These are phyloP conservation scores for Graptemys geographica DNA, from an alignment of 2,797 vertebrate genomes.

Conservation along the genomic window DNA sequence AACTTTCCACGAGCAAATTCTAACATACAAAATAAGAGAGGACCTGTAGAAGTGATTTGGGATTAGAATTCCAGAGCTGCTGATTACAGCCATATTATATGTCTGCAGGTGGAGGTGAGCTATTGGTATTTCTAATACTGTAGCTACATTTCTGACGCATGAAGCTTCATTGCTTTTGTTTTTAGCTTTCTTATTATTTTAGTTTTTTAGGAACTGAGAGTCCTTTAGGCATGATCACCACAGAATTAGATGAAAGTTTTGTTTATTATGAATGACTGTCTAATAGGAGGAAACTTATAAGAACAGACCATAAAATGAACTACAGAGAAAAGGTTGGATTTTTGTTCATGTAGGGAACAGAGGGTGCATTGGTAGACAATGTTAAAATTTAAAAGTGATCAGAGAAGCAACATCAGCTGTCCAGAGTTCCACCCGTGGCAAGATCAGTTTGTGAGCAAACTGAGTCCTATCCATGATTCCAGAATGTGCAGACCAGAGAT, in stretches of 20 bases:
- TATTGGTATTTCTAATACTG: background rate
- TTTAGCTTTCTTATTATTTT: background rate
- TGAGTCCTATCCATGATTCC: no score
- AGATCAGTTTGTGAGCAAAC: no score
- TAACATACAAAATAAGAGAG: background rate
- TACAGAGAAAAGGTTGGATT: rapidly evolving
- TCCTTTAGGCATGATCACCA: background rate
- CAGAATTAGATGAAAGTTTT: background rate
- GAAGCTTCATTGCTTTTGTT: background rate
- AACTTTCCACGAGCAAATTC: background rate
- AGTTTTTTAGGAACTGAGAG: background rate
- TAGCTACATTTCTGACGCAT: background rate
- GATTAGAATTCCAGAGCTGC: background rate
- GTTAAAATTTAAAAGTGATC: no score
- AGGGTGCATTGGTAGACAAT: no score
- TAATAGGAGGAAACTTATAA: background rate
- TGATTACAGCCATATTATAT: background rate
- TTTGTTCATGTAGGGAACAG: no score
- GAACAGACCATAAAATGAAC: rapidly evolving
- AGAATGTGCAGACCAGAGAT: background rate
- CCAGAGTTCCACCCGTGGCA: background rate
- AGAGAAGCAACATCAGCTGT: background rate
- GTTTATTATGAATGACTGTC: background rate
- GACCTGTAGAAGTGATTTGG: background rate
- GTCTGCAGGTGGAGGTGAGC: rapidly evolving